These are phyloP conservation scores for Chlorops oryzae DNA, from an alignment of 1,140 invertebrate genomes.

Conservation along the genomic window DNA sequence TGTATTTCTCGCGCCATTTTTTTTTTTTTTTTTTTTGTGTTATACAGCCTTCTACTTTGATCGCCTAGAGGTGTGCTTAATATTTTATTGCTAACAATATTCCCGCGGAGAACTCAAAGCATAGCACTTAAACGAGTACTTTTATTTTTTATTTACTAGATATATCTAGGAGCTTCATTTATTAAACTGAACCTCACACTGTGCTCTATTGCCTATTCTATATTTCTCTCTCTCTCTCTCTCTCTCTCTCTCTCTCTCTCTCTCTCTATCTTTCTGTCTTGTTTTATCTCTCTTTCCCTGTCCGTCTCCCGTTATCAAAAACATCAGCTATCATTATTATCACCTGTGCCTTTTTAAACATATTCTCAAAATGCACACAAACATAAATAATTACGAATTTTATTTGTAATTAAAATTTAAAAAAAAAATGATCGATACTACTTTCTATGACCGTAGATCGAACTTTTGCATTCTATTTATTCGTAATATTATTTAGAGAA, in stretches of 20 bases:
- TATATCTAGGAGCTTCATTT: too few species aligned
- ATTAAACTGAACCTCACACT: too few species aligned
- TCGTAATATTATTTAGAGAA: background rate
- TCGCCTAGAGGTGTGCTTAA: too few species aligned
- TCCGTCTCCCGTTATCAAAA: background rate
- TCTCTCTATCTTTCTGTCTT: background rate
- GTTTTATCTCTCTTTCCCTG: background rate
- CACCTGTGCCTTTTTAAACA: background rate
- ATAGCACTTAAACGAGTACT: too few species aligned
- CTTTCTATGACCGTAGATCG: background rate
- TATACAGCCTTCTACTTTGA: too few species aligned
- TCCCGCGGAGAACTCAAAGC: too few species aligned
- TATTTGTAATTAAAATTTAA: background rate
- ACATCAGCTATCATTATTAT: background rate
- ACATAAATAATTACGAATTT: background rate
- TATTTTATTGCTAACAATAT: too few species aligned
- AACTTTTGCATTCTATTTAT: background rate
- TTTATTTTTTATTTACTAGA: too few species aligned
- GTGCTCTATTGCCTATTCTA: too few species aligned
- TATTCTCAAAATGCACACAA: conserved; percentile 1
- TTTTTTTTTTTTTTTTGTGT: too few species aligned
- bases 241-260: background rate
- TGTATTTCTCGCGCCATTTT: too few species aligned
- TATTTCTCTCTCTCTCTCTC: too few species aligned
- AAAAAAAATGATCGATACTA: background rate